Percentiles rank a stretch among this genome's conserved stretches.
These are phyloP conservation scores for Microctonus brassicae DNA, from an alignment of 2,888 invertebrate genomes.

Conservation along the genomic window DNA sequence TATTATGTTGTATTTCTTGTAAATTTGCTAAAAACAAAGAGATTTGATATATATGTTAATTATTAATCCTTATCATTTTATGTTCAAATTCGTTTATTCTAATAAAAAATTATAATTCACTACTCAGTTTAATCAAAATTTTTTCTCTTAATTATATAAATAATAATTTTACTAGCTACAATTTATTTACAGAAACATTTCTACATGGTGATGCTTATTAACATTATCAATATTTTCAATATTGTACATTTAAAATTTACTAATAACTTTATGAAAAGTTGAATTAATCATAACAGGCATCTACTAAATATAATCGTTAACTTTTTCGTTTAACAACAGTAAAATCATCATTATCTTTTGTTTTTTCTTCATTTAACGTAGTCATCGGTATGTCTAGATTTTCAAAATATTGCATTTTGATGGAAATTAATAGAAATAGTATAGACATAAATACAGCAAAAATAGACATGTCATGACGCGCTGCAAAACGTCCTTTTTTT, in stretches of 20 bases:
- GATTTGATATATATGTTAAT: neutral
- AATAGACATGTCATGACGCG: neutral
- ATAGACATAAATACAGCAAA: neutral
- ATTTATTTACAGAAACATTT: neutral
- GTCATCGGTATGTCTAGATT: neutral
- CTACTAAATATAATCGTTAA: too few relatives aligned
- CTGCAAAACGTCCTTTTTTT: fast-evolving
- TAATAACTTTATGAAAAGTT: neutral
- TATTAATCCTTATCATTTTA: neutral
- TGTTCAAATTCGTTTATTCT: neutral
- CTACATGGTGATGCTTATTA: neutral
- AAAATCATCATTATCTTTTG: neutral
- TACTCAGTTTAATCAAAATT: too few relatives aligned
- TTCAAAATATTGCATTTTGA: neutral
- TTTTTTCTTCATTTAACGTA: neutral
- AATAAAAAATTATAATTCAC: too few relatives aligned
- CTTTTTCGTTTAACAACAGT: too few relatives aligned
- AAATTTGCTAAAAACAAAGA: neutral
- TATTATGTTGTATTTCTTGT: neutral
- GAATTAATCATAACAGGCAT: neutral
- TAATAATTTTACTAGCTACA: neutral
- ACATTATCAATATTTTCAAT: neutral
- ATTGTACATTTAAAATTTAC: neutral
- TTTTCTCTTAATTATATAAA: neutral
- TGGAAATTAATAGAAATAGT: neutral